Evolutionary conservation across 2,888 invertebrate species (phyloP), one percentile per base, ranked within the genome.

Genomic region (Rhodophaea formosa): DNA sequence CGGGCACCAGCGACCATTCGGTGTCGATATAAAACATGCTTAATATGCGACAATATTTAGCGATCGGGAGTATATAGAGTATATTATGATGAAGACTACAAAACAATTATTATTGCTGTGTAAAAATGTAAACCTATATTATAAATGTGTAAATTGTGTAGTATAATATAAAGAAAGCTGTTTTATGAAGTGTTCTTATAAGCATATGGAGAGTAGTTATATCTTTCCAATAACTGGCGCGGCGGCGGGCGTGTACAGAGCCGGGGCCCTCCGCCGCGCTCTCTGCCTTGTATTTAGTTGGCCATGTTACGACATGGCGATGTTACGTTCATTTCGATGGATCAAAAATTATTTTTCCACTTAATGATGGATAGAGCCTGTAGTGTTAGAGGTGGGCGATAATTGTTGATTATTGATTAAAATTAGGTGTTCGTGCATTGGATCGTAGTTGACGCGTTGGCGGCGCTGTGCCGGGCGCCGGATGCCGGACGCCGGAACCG

Each of bases 361-460:
- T 91, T 80, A 87, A 87, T 84, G 47, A 56, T 80, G 63, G 72
- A 77, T 79, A 83, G 84, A 80, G 86, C 85, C 86, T 83, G 88
- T 89, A 88, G 87, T 84, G 82, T 86, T 89, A 89, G 88, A 82
- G 84, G 79, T 80, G 88, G 85, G 85, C 87, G 88, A 84, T 86
- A 86, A 88, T 91, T 91, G 91, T 91, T 91, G 91, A 91, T 91
- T 90, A 90, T 90, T 91, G 91, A 88, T 86, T 87, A 89, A 88
- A 86, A 85, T 86, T 89, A 89, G 86, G 82, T 85, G 86, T 89
- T 88, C 80, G 83, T 83, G 88, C 85, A 84, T 85, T 83, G 84
- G 86, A 81, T 75, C 65, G 88, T 86, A 86, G 85, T 75, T 66
- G 73, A 65, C 67, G 71, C 70, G 72, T 69, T 62, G 56, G 68